phyloP scores from a whole-genome alignment of 2,113 vertebrate genomes.

The Phoxinus phoxinus region DNA sequence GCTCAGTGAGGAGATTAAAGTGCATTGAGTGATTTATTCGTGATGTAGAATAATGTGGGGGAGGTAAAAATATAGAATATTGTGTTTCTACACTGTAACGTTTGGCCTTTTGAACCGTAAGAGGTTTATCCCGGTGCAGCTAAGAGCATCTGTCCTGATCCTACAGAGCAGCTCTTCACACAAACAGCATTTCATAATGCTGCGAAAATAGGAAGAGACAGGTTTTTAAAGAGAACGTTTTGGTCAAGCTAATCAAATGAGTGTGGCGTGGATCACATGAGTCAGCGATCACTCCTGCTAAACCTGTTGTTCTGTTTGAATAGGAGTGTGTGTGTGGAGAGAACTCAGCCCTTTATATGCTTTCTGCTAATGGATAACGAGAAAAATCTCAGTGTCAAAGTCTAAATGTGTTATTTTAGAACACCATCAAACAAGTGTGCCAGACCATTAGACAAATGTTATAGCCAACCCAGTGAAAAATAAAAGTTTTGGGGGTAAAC shows the following conservation, averaged over 20 bases:
- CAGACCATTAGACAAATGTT: not conserved
- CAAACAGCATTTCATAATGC: constrained; percentile 5
- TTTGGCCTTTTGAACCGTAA: not conserved
- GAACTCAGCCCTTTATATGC: not conserved
- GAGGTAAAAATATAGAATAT: not conserved
- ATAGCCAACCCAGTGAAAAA: not conserved
- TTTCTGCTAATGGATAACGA: constrained; percentile 38
- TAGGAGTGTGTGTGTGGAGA: constrained; percentile 12
- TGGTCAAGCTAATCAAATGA: constrained; percentile 34
- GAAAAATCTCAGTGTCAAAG: constrained; percentile 41
- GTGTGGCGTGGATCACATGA: constrained; percentile 24
- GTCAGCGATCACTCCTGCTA: not conserved
- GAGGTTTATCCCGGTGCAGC: constrained; percentile 1
- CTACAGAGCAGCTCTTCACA: not conserved
- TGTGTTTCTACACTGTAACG: not conserved
- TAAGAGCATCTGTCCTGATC: not conserved
- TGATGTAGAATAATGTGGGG: not conserved
- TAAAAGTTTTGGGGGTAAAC: not conserved
- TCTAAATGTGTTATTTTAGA: not conserved
- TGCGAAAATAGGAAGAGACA: not conserved
- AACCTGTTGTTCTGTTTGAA: constrained; percentile 34
- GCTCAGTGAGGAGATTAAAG: not conserved
- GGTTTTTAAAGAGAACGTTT: constrained; percentile 15
- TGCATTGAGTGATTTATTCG: not conserved
- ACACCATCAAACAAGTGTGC: not conserved